phyloP scores from a whole-genome alignment of 2,797 vertebrate genomes.

The Malurus leucopterus region DNA sequence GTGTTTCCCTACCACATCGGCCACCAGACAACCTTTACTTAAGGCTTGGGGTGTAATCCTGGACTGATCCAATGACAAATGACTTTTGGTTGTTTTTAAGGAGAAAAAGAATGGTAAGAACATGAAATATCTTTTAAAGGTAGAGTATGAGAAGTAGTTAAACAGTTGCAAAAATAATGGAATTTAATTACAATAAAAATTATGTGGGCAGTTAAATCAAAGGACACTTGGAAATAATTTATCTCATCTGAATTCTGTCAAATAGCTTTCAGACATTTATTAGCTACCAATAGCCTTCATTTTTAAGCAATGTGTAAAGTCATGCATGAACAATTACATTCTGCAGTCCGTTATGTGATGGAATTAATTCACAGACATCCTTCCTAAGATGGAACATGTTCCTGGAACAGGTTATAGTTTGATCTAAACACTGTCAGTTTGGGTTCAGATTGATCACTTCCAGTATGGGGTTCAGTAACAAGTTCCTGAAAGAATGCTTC shows the following conservation, averaged over 20 bases:
- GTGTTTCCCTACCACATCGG: neutral
- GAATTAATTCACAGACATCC: constrained; percentile 19
- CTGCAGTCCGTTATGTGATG: neutral
- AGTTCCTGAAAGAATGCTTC: constrained; percentile 12
- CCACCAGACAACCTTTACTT: neutral
- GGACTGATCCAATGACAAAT: neutral
- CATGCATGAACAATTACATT: neutral
- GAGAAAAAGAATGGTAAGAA: neutral
- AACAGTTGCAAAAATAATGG: neutral
- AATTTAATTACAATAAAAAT: neutral
- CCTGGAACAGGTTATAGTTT: constrained; percentile 15
- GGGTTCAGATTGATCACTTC: constrained; percentile 11
- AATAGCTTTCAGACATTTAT: neutral
- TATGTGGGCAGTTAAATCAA: neutral
- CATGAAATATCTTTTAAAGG: neutral
- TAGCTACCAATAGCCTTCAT: neutral
- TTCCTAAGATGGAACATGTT: neutral
- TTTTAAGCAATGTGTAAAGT: neutral
- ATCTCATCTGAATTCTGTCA: neutral
- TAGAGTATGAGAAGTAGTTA: neutral
- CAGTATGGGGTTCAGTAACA: neutral
- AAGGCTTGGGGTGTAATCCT: neutral
- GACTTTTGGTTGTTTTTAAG: neutral
- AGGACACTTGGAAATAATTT: neutral
- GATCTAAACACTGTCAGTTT: constrained; percentile 5